These are phyloP conservation scores for Vireo altiloquus DNA, from an alignment of 2,113 vertebrate genomes.

Conservation along the genomic window DNA sequence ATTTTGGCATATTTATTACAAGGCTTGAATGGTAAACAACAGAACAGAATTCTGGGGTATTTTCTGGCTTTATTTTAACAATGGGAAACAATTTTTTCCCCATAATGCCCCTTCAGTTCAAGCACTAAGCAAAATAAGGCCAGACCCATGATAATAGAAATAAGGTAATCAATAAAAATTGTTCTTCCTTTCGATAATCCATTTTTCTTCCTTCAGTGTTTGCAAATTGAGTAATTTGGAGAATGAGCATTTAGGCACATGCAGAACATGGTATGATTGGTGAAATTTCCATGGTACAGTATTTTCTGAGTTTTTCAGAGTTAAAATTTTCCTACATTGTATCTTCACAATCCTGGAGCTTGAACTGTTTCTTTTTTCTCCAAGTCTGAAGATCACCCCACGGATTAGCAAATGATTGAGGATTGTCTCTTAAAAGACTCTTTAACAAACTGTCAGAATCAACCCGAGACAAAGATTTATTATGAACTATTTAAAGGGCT, in stretches of 20 bases:
- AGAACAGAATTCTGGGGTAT: not conserved
- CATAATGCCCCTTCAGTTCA: not conserved
- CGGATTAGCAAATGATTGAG: conserved; percentile 85
- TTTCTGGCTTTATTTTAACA: conserved; percentile 18
- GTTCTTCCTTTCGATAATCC: not conserved
- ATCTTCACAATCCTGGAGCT: conserved; percentile 68
- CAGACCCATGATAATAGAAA: not conserved
- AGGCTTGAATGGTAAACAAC: conserved; percentile 15
- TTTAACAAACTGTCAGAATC: conserved; percentile 86
- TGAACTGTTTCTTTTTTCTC: conserved; percentile 69
- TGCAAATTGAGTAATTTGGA: conserved; percentile 11
- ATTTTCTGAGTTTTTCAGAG: conserved; percentile 64
- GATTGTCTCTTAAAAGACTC: conserved; percentile 84
- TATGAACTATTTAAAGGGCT: conserved; percentile 88
- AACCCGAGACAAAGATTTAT: conserved; percentile 87
- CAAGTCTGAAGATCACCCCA: conserved; percentile 79
- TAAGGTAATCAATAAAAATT: conserved; percentile 49
- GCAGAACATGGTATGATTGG: not conserved
- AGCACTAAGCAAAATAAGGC: not conserved
- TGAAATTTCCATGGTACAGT: conserved; percentile 22
- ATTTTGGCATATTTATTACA: conserved; percentile 53
- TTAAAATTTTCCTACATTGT: conserved; percentile 62
- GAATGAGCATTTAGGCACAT: conserved; percentile 17
- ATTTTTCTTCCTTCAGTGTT: not conserved
- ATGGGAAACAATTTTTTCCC: not conserved